Percentiles rank a stretch among this genome's conserved stretches.
phyloP scores from a whole-genome alignment of 2,113 vertebrate genomes.

The Sebastes fasciatus region DNA sequence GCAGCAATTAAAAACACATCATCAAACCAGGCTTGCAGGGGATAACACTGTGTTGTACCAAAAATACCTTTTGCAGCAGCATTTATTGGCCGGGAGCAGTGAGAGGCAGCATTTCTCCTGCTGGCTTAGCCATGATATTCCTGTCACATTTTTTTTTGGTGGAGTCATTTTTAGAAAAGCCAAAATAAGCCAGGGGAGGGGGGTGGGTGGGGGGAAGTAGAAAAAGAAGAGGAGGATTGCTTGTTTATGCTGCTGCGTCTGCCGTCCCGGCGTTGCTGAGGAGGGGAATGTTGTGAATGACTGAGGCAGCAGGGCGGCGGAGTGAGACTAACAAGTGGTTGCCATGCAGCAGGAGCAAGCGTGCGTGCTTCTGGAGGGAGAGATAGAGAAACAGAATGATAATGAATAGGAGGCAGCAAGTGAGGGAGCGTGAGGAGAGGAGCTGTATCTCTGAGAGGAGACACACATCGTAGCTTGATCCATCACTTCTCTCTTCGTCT shows the following conservation, averaged over 20 bases:
- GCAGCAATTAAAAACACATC: conserved; percentile 73
- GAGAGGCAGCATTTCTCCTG: conserved; percentile 59
- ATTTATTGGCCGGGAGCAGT: conserved; percentile 54
- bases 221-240: conserved; percentile 43
- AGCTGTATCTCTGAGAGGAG: conserved; percentile 64
- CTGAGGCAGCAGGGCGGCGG: conserved; percentile 73
- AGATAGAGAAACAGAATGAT: conserved; percentile 82
- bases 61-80: conserved; percentile 69
- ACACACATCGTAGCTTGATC: conserved; percentile 56
- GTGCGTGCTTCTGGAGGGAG: conserved; percentile 73
- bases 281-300: conserved; percentile 70
- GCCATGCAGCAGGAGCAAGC: conserved; percentile 79
- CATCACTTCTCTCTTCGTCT: conserved; percentile 46
- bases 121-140: conserved; percentile 46
- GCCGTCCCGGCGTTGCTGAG: conserved; percentile 42
- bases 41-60: conserved; percentile 65
- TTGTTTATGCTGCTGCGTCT: conserved; percentile 68
- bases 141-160: conserved; percentile 55
- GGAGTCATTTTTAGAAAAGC: conserved; percentile 60
- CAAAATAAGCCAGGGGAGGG: conserved; percentile 40
- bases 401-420: conserved; percentile 81
- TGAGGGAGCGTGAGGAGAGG: conserved; percentile 71
- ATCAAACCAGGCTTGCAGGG: conserved; percentile 49
- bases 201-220: conserved; percentile 27
- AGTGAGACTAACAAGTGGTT: conserved; percentile 85